These are phyloP conservation scores for Tympanoctomys barrerae DNA, from an alignment of 2,797 vertebrate species.

Conservation along the genomic window DNA sequence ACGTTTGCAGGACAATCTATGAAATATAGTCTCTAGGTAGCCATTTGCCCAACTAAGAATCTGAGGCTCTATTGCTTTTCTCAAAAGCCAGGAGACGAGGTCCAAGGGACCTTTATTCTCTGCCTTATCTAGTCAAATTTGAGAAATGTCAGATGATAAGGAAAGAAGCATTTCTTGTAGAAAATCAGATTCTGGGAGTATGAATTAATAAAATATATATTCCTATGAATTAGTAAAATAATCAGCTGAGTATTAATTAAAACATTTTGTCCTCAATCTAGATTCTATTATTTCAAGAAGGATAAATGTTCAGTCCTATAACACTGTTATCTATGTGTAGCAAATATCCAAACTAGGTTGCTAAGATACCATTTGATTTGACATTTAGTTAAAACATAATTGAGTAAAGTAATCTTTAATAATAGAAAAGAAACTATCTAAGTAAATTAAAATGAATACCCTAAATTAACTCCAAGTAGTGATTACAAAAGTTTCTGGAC, in stretches of 20 bases:
- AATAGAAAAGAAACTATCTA: constrained; percentile 62
- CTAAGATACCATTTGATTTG: constrained; percentile 68
- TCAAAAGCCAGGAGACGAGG: background rate
- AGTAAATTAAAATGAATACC: constrained; percentile 70
- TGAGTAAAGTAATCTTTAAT: constrained; percentile 52
- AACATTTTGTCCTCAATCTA: background rate
- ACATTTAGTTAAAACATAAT: constrained; percentile 59
- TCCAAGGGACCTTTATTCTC: background rate
- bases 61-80: background rate
- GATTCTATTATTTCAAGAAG: constrained; percentile 37
- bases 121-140: background rate
- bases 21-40: background rate
- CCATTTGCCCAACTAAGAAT: background rate
- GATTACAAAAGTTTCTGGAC: constrained; percentile 11
- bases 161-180: background rate
- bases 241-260: constrained; percentile 1
- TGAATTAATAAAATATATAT: background rate
- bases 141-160: background rate
- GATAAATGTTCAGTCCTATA: background rate
- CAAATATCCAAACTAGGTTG: constrained; percentile 38
- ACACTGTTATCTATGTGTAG: background rate
- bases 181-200: background rate
- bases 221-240: constrained; percentile 25
- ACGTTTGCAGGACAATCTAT: background rate
- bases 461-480: constrained; percentile 51